Percentiles rank a stretch among this genome's conserved stretches.
These are phyloP conservation scores for Clarias batrachus DNA, from an alignment of 2,113 vertebrate species.

Conservation along the genomic window DNA sequence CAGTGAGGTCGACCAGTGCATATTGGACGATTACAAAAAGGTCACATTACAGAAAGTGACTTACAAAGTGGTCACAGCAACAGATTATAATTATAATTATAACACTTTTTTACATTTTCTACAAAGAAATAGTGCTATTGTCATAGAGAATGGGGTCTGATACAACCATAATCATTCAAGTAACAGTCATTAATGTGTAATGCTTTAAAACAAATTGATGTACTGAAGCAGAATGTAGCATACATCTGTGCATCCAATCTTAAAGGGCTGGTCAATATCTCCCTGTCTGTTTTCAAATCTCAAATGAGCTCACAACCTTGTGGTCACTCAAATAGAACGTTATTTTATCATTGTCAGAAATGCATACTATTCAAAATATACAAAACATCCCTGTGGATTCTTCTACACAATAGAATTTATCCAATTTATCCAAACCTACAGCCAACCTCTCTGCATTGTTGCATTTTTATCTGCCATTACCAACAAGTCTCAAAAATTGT, in stretches of 20 bases:
- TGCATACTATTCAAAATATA: background rate
- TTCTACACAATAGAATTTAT: background rate
- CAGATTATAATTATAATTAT: background rate
- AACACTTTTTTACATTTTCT: background rate
- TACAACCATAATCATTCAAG: background rate
- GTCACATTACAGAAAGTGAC: background rate
- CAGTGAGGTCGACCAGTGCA: too few species aligned
- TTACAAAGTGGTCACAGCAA: background rate
- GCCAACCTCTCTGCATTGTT: background rate
- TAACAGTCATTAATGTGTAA: background rate
- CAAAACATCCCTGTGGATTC: background rate
- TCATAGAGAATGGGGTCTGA: background rate
- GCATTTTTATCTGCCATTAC: slow-evolving; percentile 16
- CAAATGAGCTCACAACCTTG: background rate
- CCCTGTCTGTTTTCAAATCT: background rate
- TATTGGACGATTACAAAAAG: background rate
- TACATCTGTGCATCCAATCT: background rate
- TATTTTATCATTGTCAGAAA: background rate
- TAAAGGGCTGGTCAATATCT: background rate
- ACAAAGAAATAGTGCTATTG: background rate
- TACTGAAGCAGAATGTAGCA: background rate
- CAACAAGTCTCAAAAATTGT: background rate
- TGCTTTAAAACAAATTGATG: background rate
- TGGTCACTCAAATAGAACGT: background rate
- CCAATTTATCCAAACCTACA: background rate